These are phyloP conservation scores for Zaprionus capensis DNA, from an alignment of 1,140 invertebrate species.

Conservation along the genomic window DNA sequence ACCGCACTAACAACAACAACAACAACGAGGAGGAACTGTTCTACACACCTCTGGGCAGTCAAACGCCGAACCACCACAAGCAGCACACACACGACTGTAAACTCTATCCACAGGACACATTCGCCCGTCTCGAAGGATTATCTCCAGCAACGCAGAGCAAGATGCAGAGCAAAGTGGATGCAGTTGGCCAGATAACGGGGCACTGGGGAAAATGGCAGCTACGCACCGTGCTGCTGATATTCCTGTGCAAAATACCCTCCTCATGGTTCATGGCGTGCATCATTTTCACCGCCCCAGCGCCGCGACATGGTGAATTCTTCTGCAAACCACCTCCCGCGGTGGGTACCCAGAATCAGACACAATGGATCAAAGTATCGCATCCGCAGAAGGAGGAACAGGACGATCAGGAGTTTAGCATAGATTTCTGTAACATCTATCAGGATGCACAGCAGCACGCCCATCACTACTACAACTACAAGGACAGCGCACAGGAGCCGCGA, in stretches of 20 bases:
- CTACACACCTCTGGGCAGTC: conserved; percentile 45
- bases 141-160: conserved; percentile 52
- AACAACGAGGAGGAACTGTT: conserved; percentile 51
- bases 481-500: conserved; percentile 64
- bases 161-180: conserved; percentile 83
- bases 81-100: conserved; percentile 46
- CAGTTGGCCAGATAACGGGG: conserved; percentile 81
- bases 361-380: conserved; percentile 84
- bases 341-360: conserved; percentile 69
- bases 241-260: conserved; percentile 84
- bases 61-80: conserved; percentile 38
- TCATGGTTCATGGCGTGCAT: conserved; percentile 85
- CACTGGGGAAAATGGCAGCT: conserved; percentile 84
- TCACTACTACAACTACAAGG: conserved; percentile 76
- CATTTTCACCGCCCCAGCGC: conserved; percentile 83
- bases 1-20: conserved; percentile 43
- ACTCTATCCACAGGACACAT: conserved; percentile 78
- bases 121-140: conserved; percentile 66
- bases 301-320: conserved; percentile 81
- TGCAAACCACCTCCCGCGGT: conserved; percentile 76
- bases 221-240: conserved; percentile 81
- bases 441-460: conserved; percentile 81
- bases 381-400: conserved; percentile 76
- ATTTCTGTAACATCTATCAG: conserved; percentile 82
- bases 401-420: conserved; percentile 80